Evolutionary conservation across 53 echinoderm and acorn worm species (phyloP), one percentile per base, ranked within the genome.

Genomic region (Echinarachnius parma): DNA sequence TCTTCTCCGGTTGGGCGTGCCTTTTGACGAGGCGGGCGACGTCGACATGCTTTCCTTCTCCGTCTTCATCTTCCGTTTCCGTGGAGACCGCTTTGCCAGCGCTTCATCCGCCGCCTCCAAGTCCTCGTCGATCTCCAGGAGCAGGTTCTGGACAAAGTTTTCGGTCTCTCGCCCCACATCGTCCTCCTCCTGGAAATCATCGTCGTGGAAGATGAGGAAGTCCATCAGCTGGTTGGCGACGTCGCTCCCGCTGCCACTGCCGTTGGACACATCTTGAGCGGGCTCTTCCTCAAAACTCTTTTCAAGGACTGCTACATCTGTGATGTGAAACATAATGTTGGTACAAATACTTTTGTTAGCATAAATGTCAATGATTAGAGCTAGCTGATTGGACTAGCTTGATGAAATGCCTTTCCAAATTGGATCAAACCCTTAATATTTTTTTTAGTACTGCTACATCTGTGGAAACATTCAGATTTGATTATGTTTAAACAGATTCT

Each of bases 31-130:
- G 39, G 39, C 13, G 45, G 68, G 68, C 3, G 68, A 50, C 29
- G 54, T 62, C 13, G 42, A 53, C 78, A 84, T n/a, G 60, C 85
- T 68, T 50, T 85, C 79, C 34, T 71, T 61, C 18, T 70, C 75
- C 18, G 85, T 85, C 60, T 85, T 85, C 85, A 85, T 85, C 75
- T 70, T 79, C 62, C 80, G 64, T 59, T 79, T 85, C 48, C 83
- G 36, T 59, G 65, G 76, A 24, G 83, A 83, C 58, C 31, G 56
- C 35, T 75, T 61, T n/a, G n/a, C n/a, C 53, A 55, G 25, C 11
- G 34, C 11, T 15, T 46, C 49, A n/a, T 32, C 31, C 3, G 61
- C 28, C 54, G 55, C 74, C 25, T 72, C 74, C 23, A 72, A 4
- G 46, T 62, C 61, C 16, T 66, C 58, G n/a, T 79, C 79, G 11